Evolutionary conservation across 2,797 vertebrate species (phyloP).

Genomic region (Xiphophorus birchmanni): DNA sequence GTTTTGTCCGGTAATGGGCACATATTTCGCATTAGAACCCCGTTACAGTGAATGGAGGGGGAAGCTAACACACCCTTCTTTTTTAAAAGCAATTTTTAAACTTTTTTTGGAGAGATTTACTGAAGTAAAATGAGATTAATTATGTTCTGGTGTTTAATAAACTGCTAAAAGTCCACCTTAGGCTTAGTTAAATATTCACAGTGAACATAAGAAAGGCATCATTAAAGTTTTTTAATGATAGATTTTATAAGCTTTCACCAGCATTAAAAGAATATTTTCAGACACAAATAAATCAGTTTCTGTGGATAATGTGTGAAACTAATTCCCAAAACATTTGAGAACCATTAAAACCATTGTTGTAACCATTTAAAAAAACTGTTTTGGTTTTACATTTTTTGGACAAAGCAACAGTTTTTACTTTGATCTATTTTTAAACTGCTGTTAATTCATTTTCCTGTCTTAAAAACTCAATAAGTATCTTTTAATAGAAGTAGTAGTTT

Average conservation of each 20-base stretch:
- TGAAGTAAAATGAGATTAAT: not conserved
- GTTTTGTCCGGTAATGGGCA: conserved; percentile 31
- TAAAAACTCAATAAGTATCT: not conserved
- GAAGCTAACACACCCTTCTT: not conserved
- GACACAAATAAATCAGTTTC: not conserved
- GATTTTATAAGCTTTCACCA: not conserved
- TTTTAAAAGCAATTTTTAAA: not conserved
- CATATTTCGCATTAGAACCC: not conserved
- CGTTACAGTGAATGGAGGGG: not conserved
- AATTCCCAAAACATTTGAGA: not conserved
- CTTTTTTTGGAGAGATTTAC: not conserved
- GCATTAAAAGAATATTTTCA: not conserved
- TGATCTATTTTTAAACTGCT: not conserved
- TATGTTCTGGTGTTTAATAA: not conserved
- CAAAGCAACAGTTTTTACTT: not conserved
- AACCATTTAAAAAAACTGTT: too few relatives aligned
- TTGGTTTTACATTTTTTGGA: not conserved
- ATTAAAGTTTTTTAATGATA: not conserved
- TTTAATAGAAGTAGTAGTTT: not conserved
- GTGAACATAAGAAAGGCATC: not conserved
- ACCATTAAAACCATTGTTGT: not conserved
- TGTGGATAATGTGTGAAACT: not conserved
- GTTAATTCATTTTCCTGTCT: not conserved
- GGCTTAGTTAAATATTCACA: not conserved
- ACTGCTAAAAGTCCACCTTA: not conserved